Base-by-base conservation (phyloP, 2,888 invertebrate species). In the Tupiocoris notatus region DNA sequence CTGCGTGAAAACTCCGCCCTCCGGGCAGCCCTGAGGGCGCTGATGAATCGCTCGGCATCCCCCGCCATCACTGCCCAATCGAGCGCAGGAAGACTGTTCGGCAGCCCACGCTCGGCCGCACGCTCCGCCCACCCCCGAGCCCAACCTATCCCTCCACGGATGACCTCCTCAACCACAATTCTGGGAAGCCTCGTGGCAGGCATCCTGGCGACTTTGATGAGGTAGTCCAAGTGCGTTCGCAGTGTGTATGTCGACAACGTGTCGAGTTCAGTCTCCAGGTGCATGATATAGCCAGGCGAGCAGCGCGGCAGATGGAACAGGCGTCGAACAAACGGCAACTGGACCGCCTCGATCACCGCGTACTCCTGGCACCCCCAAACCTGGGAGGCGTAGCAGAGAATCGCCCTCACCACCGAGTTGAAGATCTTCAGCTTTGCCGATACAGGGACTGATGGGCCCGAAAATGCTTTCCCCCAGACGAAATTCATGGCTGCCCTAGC, bases 401-500 rank as follows among this genome's bases (percentile, higher is more conserved):
- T 70, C 2, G 70, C 24, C n/a, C 70, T 57, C 3, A 21, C 6
- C 0, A 23, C 21, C 12, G 58, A 16, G 21, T 70, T 58, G 23
- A 70, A 70, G 17, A 58, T 58, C 3, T 58, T n/a, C 23, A 58
- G 21, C 18, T 70, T 70, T 7, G 68, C 68, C 22, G 24, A 23
- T 1, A 70, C 3, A 16, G 58, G 57, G 17, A 70, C 18, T 18
- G 18, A 12, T 6, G 57, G 17, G 17, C 22, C 22, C 1, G n/a
- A 0, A 9, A 58, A 20, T 20, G 58, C 56, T 22, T 16, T 56
- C 1, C 7, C 2, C 68, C 68, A 68, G 2, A 21, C 17, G 20
- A 20, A 57, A 16, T 68, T 68, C 23, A 68, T 56, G 1, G 68
- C 68, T n/a, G 57, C 9, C 58, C 21, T 68, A n/a, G 68, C 68